phyloP scores from a whole-genome alignment of 2,113 vertebrate species.

The Columba janthina region DNA sequence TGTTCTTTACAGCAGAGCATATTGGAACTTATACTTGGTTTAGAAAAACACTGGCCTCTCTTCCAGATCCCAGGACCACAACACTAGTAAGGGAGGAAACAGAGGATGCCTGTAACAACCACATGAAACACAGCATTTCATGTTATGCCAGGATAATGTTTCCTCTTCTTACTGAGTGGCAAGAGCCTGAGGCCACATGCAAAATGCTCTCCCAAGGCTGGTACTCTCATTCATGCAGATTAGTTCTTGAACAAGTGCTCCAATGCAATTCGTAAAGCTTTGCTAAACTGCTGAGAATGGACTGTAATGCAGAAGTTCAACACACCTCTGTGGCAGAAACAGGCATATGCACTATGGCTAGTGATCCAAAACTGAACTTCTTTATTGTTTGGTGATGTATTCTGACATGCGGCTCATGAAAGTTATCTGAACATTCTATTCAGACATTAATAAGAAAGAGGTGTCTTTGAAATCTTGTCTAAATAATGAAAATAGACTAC shows the following conservation, averaged over 20 bases:
- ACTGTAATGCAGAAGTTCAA: neutral
- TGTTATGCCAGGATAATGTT: neutral
- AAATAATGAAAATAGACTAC: neutral
- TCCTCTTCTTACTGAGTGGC: neutral
- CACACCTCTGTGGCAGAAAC: neutral
- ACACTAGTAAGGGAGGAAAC: neutral
- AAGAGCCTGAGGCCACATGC: neutral
- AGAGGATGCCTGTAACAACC: neutral
- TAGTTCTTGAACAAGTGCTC: neutral
- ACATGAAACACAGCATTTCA: rapidly evolving
- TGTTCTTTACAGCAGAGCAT: neutral
- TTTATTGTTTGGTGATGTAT: neutral
- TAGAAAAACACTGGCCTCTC: neutral
- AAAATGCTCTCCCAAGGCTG: neutral
- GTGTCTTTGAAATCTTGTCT: neutral
- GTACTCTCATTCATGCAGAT: neutral
- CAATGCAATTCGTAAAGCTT: neutral
- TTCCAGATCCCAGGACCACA: neutral
- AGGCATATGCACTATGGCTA: neutral
- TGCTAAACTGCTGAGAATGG: neutral
- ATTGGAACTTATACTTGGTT: neutral
- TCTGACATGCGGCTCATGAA: neutral
- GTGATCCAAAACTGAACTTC: neutral
- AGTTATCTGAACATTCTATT: neutral
- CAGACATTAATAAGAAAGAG: neutral